Evolutionary conservation across 2,113 vertebrate species (phyloP), one percentile per base, ranked within the genome.

Genomic region (Seriola rivoliana): DNA sequence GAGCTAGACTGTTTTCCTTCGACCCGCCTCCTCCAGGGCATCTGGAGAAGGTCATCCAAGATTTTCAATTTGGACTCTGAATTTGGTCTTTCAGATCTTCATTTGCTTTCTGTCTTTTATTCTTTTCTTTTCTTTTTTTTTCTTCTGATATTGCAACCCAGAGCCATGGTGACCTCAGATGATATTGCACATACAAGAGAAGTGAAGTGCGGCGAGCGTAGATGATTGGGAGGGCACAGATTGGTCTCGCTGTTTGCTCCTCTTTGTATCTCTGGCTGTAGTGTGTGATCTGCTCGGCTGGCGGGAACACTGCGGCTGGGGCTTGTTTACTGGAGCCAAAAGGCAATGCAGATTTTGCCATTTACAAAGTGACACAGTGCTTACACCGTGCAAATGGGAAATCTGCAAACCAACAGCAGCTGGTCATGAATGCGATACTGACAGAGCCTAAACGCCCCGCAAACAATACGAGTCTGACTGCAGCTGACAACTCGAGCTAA

Each of bases 341-440:
- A 91, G 79, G 70, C 80, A 46, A 91, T 90, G 89, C 91, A 89
- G 91, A 92, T 92, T 91, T 87, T 88, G 90, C 83, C 91, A 91
- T 90, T 92, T 90, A 89, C 83, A 91, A 76, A 87, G 86, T 77
- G 70, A 80, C 90, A 89, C 71, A 76, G 59, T 67, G 85, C 83
- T 91, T 70, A 79, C 80, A 63, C 75, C 21, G 57, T 79, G 85
- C 88, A 89, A 91, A 87, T 84, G 88, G 89, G 89, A 88, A 90
- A 91, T 91, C 75, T 81, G 78, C 85, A 79, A 86, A 91, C 78
- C 87, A 87, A 86, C 81, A 86, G 85, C 93, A 92, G 91, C 88
- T 88, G 93, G 84, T 88, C 89, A 84, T 84, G 85, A 91, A 93
- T 83, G 88, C 71, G 65, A 83, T 78, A 75, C 78, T 82, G 83